Evolutionary conservation across 2,797 vertebrate species (phyloP).

Genomic region (Anolis apletophallus): DNA sequence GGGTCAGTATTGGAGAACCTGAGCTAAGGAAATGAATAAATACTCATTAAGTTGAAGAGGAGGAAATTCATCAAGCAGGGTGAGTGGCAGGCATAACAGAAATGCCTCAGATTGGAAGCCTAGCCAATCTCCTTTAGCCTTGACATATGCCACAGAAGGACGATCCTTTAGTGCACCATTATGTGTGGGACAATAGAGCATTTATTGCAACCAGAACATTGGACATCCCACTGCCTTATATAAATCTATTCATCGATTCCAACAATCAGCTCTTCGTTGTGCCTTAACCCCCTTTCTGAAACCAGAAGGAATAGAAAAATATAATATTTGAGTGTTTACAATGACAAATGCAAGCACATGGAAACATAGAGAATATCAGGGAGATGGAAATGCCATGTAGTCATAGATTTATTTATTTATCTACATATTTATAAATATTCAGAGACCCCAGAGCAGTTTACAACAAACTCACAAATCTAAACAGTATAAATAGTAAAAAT

Average conservation of each 20-base stretch:
- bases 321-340: background rate
- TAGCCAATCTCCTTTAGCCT: background rate
- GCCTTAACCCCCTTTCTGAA: background rate
- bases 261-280: fast-evolving
- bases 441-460: too few species aligned
- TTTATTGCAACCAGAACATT: background rate
- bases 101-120: background rate
- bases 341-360: background rate
- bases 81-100: background rate
- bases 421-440: too few species aligned
- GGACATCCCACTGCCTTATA: background rate
- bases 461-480: too few species aligned
- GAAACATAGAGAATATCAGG: background rate
- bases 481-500: too few species aligned
- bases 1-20: background rate
- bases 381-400: background rate
- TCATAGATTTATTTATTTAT: too few species aligned
- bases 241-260: background rate
- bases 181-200: background rate
- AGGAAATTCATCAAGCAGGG: background rate
- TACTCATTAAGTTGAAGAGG: fast-evolving
- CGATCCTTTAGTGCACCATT: background rate
- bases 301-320: background rate
- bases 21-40: background rate
- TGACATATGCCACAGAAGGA: background rate